Percentiles rank a stretch among this genome's conserved stretches.
Evolutionary conservation across 2,113 vertebrate genomes (phyloP).

Genomic region (Spea bombifrons): DNA sequence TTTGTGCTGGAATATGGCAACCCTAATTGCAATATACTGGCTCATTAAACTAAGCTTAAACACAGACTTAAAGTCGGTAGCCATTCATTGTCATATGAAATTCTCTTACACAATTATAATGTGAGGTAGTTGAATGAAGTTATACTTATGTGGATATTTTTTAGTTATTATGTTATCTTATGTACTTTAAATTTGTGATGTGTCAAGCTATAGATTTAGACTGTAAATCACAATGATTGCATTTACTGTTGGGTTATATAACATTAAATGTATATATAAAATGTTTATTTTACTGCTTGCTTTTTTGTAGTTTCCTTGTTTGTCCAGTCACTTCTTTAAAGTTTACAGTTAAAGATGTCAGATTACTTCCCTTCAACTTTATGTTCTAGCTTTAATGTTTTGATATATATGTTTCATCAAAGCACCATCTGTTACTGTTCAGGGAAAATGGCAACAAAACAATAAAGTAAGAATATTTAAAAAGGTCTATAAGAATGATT

Average conservation of each 20-base stretch:
- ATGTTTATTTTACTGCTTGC: background rate
- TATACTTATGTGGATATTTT: too few species aligned
- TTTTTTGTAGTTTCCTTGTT: slow-evolving; percentile 12
- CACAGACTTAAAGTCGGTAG: too few species aligned
- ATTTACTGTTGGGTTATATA: background rate
- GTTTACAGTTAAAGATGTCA: slow-evolving; percentile 11
- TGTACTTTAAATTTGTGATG: too few species aligned
- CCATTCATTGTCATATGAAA: too few species aligned
- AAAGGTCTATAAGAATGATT: slow-evolving; percentile 44
- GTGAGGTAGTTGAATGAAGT: too few species aligned
- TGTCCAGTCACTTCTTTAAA: slow-evolving; percentile 15
- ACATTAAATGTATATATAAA: background rate
- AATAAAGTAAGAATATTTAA: slow-evolving; percentile 47
- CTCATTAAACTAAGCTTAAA: too few species aligned
- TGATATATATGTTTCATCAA: slow-evolving; percentile 46
- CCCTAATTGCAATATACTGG: too few species aligned
- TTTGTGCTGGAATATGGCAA: too few species aligned
- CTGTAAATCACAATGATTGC: background rate
- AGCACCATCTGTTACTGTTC: slow-evolving; percentile 42
- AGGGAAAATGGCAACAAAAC: slow-evolving; percentile 45
- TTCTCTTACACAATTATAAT: too few species aligned
- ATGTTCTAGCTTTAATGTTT: slow-evolving; percentile 43
- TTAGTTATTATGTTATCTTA: too few species aligned
- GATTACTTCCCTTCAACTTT: slow-evolving; percentile 12
- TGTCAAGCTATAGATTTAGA: too few species aligned